A percentile compares a stretch with the other conserved stretches of the same genome.
These are phyloP conservation scores for Zapus hudsonius DNA, from an alignment of 2,113 vertebrate genomes.

Conservation along the genomic window DNA sequence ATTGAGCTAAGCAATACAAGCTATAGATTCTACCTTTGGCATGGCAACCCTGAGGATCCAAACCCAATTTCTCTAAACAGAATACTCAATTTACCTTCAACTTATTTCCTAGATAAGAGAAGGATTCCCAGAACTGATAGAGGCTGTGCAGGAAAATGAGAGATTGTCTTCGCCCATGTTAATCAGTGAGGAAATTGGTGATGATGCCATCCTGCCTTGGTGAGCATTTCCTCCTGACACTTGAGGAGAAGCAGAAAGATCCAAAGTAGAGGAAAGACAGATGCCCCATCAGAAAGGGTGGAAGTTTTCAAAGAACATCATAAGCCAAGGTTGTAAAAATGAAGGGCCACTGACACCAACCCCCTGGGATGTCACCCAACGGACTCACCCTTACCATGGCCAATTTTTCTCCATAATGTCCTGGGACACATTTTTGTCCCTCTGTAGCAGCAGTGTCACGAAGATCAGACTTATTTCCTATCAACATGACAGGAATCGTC, in stretches of 20 bases:
- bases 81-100: background rate
- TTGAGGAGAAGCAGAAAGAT: background rate
- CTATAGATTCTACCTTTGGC: background rate
- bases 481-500: constrained; percentile 95
- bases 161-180: background rate
- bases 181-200: background rate
- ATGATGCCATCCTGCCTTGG: background rate
- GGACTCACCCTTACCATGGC: constrained; percentile 91
- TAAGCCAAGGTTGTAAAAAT: background rate
- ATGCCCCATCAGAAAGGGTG: background rate
- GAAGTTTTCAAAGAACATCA: background rate
- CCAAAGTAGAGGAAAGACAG: background rate
- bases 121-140: background rate
- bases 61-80: background rate
- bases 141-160: background rate
- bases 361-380: background rate
- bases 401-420: constrained; percentile 94
- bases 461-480: constrained; percentile 97
- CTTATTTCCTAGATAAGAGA: background rate
- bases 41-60: background rate
- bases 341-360: background rate
- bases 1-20: background rate
- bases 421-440: constrained; percentile 88
- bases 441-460: constrained; percentile 84
- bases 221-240: background rate